These are phyloP conservation scores for Nasonovia ribisnigri DNA, from an alignment of 2,888 invertebrate species.

Conservation along the genomic window DNA sequence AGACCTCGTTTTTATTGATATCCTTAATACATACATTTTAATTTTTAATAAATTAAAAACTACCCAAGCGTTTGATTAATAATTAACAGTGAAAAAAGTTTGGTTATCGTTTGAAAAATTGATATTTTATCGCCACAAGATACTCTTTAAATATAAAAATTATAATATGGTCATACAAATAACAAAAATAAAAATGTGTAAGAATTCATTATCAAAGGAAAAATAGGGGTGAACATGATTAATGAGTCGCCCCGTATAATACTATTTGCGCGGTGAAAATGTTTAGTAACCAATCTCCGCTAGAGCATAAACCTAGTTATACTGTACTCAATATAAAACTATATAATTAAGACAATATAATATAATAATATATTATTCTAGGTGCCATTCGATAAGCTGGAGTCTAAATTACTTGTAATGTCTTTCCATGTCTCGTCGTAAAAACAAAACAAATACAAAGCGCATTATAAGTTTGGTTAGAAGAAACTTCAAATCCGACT, in stretches of 20 bases:
- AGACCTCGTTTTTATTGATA: background rate
- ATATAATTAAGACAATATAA: background rate
- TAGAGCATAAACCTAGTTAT: background rate
- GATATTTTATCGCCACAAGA: background rate
- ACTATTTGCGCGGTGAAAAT: background rate
- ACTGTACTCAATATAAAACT: background rate
- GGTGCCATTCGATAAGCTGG: background rate
- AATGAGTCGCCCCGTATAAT: background rate
- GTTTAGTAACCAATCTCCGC: background rate
- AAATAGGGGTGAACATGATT: background rate
- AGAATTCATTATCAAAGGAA: background rate
- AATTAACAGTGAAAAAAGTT: too few species aligned
- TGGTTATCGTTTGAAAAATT: background rate
- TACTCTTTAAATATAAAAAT: background rate
- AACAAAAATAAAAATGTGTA: background rate
- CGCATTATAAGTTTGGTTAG: background rate
- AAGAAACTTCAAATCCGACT: background rate
- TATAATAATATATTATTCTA: background rate
- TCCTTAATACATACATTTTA: background rate
- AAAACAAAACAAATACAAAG: slow-evolving; percentile 5
- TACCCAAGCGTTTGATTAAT: background rate
- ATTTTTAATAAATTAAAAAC: background rate
- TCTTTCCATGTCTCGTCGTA: background rate
- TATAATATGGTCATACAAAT: background rate
- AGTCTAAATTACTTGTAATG: background rate